phyloP scores from a whole-genome alignment of 2,888 invertebrate genomes.

The Formica aserva region DNA sequence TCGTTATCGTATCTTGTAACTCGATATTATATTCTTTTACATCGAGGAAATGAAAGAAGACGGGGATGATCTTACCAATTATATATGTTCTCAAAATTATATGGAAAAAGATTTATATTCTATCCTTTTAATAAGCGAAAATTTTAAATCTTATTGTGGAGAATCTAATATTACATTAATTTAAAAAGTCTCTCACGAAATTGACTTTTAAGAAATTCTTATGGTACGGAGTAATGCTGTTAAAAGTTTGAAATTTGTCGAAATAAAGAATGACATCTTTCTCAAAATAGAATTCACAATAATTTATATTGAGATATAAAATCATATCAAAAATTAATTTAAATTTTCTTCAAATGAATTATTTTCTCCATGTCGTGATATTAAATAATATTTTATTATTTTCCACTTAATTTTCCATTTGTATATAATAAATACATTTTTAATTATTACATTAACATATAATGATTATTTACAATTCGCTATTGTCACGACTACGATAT shows the following conservation, averaged over 20 bases:
- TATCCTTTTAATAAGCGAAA: neutral
- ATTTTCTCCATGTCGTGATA: neutral
- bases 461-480: neutral
- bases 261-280: neutral
- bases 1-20: neutral
- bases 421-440: neutral
- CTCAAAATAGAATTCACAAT: neutral
- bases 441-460: neutral
- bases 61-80: neutral
- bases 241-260: neutral
- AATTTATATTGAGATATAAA: neutral
- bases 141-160: neutral
- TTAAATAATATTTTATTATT: neutral
- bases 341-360: neutral
- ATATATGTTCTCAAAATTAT: neutral
- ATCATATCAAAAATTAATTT: neutral
- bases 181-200: neutral
- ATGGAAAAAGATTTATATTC: neutral
- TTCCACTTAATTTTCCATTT: neutral
- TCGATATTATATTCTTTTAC: constrained; percentile 6
- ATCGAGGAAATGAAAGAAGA: neutral
- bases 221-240: neutral
- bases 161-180: constrained; percentile 6
- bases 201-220: neutral
- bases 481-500: neutral